Conservation (phyloP, 2,797 vertebrate species). For the Spea hammondii region DNA sequence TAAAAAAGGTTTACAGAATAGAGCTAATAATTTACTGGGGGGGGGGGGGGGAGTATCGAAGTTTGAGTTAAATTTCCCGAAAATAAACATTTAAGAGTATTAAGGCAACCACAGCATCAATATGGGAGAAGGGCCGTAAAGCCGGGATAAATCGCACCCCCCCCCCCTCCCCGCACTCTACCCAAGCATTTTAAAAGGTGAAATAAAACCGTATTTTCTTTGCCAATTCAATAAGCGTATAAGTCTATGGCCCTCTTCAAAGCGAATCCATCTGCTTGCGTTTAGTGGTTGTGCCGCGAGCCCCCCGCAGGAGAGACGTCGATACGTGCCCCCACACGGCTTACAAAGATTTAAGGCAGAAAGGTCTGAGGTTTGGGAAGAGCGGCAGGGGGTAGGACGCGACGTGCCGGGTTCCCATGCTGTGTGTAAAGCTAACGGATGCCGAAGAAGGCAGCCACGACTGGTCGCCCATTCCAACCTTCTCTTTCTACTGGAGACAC, state of each 20-base stretch:
- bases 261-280: constrained; percentile 44
- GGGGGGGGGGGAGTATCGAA: too few relatives aligned
- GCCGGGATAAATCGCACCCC: not conserved
- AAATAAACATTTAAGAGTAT: constrained; percentile 25
- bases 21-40: too few relatives aligned
- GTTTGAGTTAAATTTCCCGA: not conserved
- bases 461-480: constrained; percentile 15
- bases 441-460: constrained; percentile 28
- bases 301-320: constrained; percentile 30
- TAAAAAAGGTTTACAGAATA: too few relatives aligned
- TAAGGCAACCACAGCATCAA: not conserved
- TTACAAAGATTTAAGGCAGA: constrained; percentile 46
- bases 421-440: constrained; percentile 34
- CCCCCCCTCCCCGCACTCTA: not conserved
- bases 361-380: constrained; percentile 48
- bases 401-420: constrained; percentile 33
- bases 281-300: constrained; percentile 42
- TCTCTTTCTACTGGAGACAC: constrained; percentile 20
- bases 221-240: constrained; percentile 2
- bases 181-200: constrained; percentile 1
- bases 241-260: constrained; percentile 30
- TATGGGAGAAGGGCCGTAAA: not conserved
- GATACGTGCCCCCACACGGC: constrained; percentile 33
- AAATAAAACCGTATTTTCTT: constrained; percentile 27
- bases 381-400: constrained; percentile 23